These are phyloP conservation scores for Diuraphis noxia DNA, from an alignment of 1,140 invertebrate genomes.

Conservation along the genomic window DNA sequence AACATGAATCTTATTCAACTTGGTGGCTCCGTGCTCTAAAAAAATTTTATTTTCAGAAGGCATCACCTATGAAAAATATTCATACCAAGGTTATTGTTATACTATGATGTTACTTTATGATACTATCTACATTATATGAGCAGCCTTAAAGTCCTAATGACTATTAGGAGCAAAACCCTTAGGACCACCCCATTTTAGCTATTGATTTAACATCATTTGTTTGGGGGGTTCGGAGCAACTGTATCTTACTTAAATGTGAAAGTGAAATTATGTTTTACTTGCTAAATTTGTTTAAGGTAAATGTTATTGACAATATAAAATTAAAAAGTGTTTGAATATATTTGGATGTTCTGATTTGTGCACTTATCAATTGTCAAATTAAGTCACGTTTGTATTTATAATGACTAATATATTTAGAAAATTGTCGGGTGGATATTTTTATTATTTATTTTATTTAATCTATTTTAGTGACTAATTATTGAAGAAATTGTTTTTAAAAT, in stretches of 20 bases:
- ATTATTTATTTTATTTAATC: neutral
- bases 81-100: too few species aligned
- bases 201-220: too few species aligned
- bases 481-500: neutral
- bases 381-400: neutral
- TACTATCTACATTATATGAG: too few species aligned
- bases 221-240: neutral
- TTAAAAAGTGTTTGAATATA: neutral
- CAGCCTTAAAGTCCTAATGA: too few species aligned
- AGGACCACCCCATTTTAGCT: too few species aligned
- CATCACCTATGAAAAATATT: too few species aligned
- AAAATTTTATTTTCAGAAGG: too few species aligned
- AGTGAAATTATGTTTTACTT: neutral
- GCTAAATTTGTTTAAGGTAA: neutral
- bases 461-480: neutral
- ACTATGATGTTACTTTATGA: too few species aligned
- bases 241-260: neutral
- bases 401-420: neutral
- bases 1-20: too few species aligned
- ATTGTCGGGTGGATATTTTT: neutral
- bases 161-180: too few species aligned
- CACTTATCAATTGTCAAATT: neutral
- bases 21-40: too few species aligned
- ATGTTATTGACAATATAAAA: neutral
- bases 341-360: neutral